A percentile compares a stretch with the other conserved stretches of the same genome.
Conservation (phyloP, 2,113 vertebrate genomes). For the Lathamus discolor region DNA sequence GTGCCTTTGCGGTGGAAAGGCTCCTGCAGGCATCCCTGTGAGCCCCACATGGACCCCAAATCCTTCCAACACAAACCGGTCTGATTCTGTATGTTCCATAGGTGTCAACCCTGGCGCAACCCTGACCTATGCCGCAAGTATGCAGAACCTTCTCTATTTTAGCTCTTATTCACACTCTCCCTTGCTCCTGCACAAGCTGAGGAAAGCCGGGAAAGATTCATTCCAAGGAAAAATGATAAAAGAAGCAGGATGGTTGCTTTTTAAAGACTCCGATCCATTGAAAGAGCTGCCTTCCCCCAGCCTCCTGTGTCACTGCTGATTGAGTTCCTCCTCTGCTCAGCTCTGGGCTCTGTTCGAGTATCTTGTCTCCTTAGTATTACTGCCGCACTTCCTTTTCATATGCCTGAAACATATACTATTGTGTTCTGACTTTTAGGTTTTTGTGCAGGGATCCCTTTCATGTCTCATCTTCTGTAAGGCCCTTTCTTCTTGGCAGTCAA, state of each 20-base stretch:
- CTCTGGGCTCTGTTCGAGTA: constrained; percentile 58
- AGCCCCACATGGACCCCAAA: background rate
- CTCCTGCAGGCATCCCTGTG: background rate
- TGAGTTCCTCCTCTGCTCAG: constrained; percentile 64
- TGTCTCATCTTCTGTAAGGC: constrained; percentile 73
- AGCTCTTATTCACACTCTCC: constrained; percentile 54
- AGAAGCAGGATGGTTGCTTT: background rate
- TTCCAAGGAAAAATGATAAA: constrained; percentile 27
- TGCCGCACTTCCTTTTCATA: constrained; percentile 69
- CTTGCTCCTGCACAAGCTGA: constrained; percentile 55
- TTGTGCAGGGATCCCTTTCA: constrained; percentile 77
- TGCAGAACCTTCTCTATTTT: background rate
- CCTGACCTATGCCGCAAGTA: background rate
- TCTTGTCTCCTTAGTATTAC: constrained; percentile 74
- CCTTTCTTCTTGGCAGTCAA: constrained; percentile 78
- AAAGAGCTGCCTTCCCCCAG: constrained; percentile 29
- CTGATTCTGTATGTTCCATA: background rate
- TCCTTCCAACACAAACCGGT: background rate
- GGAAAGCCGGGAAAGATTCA: constrained; percentile 70
- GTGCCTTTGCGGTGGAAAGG: accelerated
- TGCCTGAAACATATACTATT: constrained; percentile 79
- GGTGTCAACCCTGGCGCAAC: background rate
- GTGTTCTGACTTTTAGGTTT: constrained; percentile 75
- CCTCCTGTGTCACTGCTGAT: constrained; percentile 63
- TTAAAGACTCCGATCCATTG: constrained; percentile 46